A percentile compares a stretch with the other conserved stretches of the same genome.
These are phyloP conservation scores for Sciurus carolinensis DNA, from an alignment of 2,797 vertebrate genomes.

Conservation along the genomic window DNA sequence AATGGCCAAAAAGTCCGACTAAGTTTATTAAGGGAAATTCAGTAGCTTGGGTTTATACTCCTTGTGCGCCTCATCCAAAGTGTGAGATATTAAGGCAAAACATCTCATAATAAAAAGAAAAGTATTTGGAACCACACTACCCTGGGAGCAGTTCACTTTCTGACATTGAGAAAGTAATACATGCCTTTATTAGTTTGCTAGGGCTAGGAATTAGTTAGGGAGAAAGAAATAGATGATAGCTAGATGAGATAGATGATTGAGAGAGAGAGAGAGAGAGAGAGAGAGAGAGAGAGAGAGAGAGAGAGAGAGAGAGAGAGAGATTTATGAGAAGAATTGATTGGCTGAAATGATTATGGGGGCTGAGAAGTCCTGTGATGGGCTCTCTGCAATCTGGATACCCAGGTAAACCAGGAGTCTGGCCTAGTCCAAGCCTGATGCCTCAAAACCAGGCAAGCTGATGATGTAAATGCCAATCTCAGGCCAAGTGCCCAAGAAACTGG, in stretches of 20 bases:
- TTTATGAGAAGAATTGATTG: neutral
- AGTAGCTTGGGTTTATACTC: neutral
- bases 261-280: neutral
- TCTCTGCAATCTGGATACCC: neutral
- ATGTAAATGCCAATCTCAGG: neutral
- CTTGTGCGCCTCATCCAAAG: neutral
- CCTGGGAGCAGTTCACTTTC: neutral
- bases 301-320: neutral
- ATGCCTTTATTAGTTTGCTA: neutral
- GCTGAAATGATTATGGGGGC: neutral
- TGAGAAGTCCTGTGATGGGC: neutral
- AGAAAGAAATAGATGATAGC: neutral
- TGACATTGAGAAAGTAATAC: neutral
- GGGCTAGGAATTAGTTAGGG: neutral
- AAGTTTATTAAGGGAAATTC: conserved; percentile 59
- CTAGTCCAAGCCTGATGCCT: neutral
- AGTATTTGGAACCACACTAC: neutral
- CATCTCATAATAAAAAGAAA: conserved; percentile 25
- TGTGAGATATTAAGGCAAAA: conserved; percentile 36
- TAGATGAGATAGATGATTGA: neutral
- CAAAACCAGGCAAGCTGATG: neutral
- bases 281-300: neutral
- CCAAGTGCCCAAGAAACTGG: neutral
- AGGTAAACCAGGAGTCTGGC: neutral
- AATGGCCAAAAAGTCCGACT: neutral